These are phyloP conservation scores for Calidris pugnax DNA, from an alignment of 2,113 vertebrate genomes.

Conservation along the genomic window DNA sequence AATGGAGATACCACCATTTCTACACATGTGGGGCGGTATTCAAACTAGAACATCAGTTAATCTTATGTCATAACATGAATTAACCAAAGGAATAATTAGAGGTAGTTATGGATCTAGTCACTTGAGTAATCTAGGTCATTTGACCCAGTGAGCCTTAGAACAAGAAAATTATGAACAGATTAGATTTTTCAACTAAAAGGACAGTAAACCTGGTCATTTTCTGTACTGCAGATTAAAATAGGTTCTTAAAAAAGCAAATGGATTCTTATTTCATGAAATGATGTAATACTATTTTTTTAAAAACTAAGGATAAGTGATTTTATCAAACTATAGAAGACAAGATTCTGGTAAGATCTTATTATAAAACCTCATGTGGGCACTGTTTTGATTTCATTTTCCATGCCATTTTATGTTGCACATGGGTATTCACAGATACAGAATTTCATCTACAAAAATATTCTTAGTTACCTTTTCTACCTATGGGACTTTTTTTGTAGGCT, in stretches of 20 bases:
- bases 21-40: background rate
- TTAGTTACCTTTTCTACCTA: background rate
- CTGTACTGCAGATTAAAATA: background rate
- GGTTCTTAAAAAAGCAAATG: background rate
- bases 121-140: background rate
- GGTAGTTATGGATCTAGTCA: background rate
- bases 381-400: background rate
- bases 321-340: background rate
- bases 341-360: background rate
- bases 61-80: background rate
- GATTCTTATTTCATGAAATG: background rate
- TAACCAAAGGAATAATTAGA: background rate
- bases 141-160: background rate
- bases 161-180: background rate
- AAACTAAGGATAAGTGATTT: background rate
- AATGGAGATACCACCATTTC: background rate
- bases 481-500: background rate
- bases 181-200: background rate
- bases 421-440: background rate
- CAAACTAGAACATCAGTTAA: background rate
- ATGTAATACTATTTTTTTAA: background rate
- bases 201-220: background rate
- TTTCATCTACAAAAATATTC: background rate
- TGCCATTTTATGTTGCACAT: background rate
- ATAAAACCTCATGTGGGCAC: background rate